Conservation (phyloP, 2,113 vertebrate genomes). For the Excalfactoria chinensis region DNA sequence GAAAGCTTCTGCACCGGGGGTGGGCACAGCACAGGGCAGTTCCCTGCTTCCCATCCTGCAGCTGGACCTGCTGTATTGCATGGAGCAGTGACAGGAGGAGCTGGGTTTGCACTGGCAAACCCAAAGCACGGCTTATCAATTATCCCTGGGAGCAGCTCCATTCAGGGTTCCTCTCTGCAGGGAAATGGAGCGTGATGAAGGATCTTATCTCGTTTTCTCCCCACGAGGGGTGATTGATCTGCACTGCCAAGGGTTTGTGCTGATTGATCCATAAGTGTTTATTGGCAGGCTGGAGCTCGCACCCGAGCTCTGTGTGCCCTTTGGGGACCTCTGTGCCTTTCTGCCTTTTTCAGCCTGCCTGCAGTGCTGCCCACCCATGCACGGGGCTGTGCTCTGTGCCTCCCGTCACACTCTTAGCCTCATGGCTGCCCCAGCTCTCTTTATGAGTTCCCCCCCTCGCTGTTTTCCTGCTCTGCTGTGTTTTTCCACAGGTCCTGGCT, state of each 20-base stretch:
- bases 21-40: too few species aligned
- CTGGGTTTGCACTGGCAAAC: background rate
- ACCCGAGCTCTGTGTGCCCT: too few species aligned
- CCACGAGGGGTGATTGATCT: constrained; percentile 10
- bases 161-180: background rate
- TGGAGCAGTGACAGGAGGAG: background rate
- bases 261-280: constrained; percentile 19
- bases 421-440: background rate
- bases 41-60: too few species aligned
- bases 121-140: background rate
- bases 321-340: too few species aligned
- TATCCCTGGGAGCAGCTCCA: background rate
- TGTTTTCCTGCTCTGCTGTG: background rate
- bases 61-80: too few species aligned
- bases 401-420: background rate
- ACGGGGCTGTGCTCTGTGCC: background rate
- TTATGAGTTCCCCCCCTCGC: background rate
- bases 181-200: background rate
- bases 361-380: background rate
- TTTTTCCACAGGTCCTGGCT: background rate
- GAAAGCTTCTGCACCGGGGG: background rate
- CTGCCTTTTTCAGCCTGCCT: background rate
- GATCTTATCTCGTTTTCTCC: constrained; percentile 68
- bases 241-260: background rate
- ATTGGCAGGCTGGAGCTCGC: background rate